Percentiles rank a stretch among this genome's conserved stretches.
Conservation (phyloP, 2,888 invertebrate genomes). For the Stenodera caucasica region DNA sequence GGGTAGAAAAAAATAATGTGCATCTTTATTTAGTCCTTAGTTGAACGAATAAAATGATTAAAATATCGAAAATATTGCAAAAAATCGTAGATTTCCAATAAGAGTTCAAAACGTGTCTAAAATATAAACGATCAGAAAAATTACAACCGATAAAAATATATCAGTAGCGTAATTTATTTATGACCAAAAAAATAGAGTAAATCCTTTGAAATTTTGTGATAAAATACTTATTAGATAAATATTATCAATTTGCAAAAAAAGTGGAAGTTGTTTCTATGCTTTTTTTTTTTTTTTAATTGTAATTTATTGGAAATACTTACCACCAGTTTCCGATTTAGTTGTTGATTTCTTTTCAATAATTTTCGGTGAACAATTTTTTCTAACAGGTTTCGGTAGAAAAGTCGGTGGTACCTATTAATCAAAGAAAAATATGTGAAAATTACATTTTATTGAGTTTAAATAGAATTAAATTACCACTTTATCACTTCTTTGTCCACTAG, state of each 20-base stretch:
- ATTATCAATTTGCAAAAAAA: too few relatives aligned
- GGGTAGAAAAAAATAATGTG: too few relatives aligned
- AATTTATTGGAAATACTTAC: too few relatives aligned
- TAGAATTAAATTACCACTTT: conserved; percentile 62
- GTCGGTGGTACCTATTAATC: conserved; percentile 57
- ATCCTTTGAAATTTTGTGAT: neutral
- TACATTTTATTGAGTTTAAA: neutral
- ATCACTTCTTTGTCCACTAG: conserved; percentile 83
- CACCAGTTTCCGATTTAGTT: conserved; percentile 50
- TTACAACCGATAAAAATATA: neutral
- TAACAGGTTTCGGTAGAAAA: conserved; percentile 60
- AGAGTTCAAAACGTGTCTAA: neutral
- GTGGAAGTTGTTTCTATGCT: too few relatives aligned
- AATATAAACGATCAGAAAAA: neutral
- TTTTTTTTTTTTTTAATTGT: too few relatives aligned
- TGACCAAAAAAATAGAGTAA: neutral
- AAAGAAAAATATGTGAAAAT: neutral
- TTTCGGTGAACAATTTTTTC: conserved; percentile 69
- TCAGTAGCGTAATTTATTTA: neutral
- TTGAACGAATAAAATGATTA: neutral
- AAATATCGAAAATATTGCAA: neutral
- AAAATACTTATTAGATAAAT: too few relatives aligned
- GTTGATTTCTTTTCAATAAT: conserved; percentile 56
- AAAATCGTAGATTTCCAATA: too few relatives aligned
- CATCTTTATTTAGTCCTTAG: conserved; percentile 28